These are phyloP conservation scores for Rapana venosa DNA, from an alignment of 2,888 invertebrate genomes.

Conservation along the genomic window DNA sequence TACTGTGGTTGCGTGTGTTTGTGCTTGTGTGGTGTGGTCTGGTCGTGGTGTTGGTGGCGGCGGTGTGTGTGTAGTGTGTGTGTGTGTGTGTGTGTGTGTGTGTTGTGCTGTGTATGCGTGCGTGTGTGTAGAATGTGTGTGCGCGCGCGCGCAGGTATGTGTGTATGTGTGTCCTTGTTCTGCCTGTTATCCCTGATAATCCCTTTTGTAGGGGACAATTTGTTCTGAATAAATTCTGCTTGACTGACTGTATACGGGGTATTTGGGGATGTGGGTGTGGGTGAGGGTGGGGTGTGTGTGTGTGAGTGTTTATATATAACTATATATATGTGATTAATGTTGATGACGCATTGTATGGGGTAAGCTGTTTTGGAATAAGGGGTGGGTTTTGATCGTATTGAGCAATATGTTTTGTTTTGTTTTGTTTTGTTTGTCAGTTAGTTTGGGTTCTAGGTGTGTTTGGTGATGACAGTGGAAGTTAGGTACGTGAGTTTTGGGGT, in stretches of 20 bases:
- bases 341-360: not conserved
- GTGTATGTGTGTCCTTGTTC: not conserved
- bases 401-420: not conserved
- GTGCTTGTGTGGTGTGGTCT: not conserved
- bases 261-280: too few species aligned
- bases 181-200: too few species aligned
- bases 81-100: not conserved
- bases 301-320: too few species aligned
- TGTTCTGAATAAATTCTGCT: too few species aligned
- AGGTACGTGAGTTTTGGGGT: too few species aligned
- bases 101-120: not conserved
- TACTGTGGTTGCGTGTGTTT: not conserved
- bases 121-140: not conserved
- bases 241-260: too few species aligned
- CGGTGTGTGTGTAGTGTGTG: not conserved
- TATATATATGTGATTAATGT: too few species aligned
- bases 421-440: not conserved
- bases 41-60: too few species aligned
- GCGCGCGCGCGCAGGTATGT: not conserved
- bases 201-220: too few species aligned
- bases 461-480: not conserved
- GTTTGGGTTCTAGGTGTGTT: not conserved
- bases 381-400: not conserved
- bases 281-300: too few species aligned
- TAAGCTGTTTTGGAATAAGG: not conserved